These are phyloP conservation scores for Scyliorhinus canicula DNA, from an alignment of 2,797 vertebrate species.

Conservation along the genomic window DNA sequence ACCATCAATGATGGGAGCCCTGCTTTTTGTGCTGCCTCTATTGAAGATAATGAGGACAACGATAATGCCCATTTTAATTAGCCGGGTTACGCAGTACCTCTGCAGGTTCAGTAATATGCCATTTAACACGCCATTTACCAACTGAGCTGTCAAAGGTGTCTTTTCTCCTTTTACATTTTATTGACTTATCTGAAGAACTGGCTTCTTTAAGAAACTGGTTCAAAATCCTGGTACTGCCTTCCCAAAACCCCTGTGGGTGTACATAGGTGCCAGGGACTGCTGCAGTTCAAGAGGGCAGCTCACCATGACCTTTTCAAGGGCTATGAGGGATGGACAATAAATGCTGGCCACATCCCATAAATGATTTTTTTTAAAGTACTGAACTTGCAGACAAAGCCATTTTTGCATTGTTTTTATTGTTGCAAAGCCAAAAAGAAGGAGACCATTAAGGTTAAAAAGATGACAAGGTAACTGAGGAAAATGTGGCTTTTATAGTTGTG, in stretches of 20 bases:
- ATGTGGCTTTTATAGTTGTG: neutral
- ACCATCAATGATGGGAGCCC: neutral
- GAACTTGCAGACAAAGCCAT: neutral
- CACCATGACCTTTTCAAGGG: too few relatives aligned
- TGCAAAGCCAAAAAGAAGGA: neutral
- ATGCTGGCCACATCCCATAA: too few relatives aligned
- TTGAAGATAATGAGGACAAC: neutral
- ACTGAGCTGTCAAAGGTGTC: neutral
- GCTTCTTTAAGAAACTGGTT: neutral
- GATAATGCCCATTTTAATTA: neutral
- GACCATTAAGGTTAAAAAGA: neutral
- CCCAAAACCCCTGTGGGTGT: too few relatives aligned
- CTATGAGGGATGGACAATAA: too few relatives aligned
- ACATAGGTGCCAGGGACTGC: too few relatives aligned
- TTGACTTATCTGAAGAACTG: neutral
- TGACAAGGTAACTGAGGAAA: neutral
- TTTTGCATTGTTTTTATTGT: neutral
- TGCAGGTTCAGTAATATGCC: neutral
- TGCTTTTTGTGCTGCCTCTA: neutral
- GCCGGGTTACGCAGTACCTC: neutral
- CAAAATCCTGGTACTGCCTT: too few relatives aligned
- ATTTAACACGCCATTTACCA: neutral
- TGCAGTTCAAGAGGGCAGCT: too few relatives aligned
- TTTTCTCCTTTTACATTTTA: neutral
- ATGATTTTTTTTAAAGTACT: too few relatives aligned